A percentile compares a stretch with the other conserved stretches of the same genome.
Evolutionary conservation across 2,113 vertebrate species (phyloP).

Genomic region (Tretioscincus oriximinensis): DNA sequence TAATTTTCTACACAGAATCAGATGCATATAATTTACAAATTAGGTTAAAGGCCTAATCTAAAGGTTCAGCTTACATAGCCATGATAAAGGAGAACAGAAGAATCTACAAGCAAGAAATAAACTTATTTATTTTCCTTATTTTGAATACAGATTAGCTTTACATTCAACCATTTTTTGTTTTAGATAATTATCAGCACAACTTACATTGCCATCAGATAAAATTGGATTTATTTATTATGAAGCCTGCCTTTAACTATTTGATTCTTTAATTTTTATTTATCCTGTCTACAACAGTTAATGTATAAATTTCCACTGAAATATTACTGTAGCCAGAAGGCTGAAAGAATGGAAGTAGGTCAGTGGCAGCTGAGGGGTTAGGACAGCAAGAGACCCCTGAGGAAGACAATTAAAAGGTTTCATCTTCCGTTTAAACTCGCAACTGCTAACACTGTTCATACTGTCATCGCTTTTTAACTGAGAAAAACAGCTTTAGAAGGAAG

Average conservation of each 20-base stretch:
- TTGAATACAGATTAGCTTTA: neutral
- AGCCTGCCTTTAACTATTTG: neutral
- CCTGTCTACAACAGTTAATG: slow-evolving; percentile 16
- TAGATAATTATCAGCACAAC: neutral
- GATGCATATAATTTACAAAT: no score
- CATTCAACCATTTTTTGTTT: neutral
- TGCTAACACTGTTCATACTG: neutral
- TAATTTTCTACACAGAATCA: no score
- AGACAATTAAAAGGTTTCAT: slow-evolving; percentile 8
- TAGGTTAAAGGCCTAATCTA: no score
- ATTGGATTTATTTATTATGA: neutral
- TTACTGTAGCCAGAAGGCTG: slow-evolving; percentile 33
- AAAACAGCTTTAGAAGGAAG: neutral
- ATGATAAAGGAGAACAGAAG: neutral
- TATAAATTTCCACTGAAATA: slow-evolving; percentile 34
- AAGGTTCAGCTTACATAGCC: neutral
- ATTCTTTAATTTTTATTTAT: neutral
- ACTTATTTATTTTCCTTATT: neutral
- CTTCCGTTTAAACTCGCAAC: slow-evolving; percentile 24
- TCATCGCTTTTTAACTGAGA: neutral
- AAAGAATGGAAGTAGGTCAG: slow-evolving; percentile 26
- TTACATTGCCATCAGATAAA: neutral
- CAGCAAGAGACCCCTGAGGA: neutral
- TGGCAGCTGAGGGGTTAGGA: neutral
- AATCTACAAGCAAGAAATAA: neutral